Evolutionary conservation across 2,113 vertebrate genomes (phyloP).

Genomic region (Ceratotherium simum): DNA sequence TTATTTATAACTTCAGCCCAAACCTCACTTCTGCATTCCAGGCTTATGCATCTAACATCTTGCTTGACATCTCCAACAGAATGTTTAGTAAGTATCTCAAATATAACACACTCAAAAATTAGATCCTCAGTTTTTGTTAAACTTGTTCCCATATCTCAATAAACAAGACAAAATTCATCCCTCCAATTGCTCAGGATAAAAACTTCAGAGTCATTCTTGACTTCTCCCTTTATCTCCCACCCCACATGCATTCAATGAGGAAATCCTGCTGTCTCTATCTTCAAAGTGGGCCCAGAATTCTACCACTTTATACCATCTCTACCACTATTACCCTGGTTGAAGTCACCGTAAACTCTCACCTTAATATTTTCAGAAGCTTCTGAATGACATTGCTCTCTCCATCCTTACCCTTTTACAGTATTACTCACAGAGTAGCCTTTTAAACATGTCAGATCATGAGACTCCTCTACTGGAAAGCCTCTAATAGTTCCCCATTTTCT

Average conservation of each 20-base stretch:
- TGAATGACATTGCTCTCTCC: background rate
- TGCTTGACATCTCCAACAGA: background rate
- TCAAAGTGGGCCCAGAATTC: background rate
- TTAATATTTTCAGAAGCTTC: background rate
- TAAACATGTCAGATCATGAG: background rate
- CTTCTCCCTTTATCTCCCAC: background rate
- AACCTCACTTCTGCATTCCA: background rate
- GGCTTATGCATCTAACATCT: background rate
- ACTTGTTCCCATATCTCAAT: background rate
- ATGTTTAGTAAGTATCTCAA: background rate
- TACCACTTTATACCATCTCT: background rate
- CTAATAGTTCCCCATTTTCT: background rate
- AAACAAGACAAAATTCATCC: background rate
- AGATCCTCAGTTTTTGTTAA: background rate
- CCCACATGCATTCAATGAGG: background rate
- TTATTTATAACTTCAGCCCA: background rate
- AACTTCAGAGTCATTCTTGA: background rate
- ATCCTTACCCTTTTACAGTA: too few relatives aligned
- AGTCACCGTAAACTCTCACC: background rate
- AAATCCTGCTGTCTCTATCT: background rate
- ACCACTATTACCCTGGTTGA: background rate
- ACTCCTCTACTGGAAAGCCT: background rate
- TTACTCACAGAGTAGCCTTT: background rate
- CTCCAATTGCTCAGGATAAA: background rate
- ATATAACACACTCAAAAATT: background rate